Percentiles rank a stretch among this genome's conserved stretches.
Evolutionary conservation across 2,113 vertebrate genomes (phyloP).

Genomic region (Sturnira hondurensis): DNA sequence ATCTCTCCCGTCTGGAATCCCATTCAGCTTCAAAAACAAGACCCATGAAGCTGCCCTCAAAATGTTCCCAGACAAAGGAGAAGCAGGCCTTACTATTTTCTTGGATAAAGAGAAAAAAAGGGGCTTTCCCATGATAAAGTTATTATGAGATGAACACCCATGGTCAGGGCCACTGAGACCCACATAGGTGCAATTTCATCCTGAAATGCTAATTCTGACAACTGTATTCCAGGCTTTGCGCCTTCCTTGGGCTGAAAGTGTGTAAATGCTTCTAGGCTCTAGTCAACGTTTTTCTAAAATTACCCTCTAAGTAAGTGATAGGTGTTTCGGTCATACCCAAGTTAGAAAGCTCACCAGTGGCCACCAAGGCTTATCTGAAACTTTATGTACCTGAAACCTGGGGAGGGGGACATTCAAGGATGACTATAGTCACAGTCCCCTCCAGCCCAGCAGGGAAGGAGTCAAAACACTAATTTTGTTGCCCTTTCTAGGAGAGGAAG

Average conservation of each 20-base stretch:
- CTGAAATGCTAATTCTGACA: neutral
- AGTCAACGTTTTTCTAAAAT: neutral
- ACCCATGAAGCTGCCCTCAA: neutral
- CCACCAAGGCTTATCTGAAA: neutral
- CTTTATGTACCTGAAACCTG: neutral
- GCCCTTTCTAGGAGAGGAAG: neutral
- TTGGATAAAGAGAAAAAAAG: neutral
- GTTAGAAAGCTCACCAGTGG: neutral
- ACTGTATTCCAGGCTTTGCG: neutral
- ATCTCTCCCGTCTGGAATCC: neutral
- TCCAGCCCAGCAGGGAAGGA: neutral
- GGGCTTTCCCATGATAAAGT: neutral
- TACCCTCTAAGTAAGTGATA: neutral
- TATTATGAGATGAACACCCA: neutral
- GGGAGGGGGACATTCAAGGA: neutral
- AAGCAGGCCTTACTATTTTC: neutral
- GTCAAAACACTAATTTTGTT: neutral
- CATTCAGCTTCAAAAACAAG: neutral
- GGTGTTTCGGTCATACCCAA: neutral
- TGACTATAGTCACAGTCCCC: neutral
- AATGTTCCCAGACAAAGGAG: neutral
- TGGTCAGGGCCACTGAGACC: neutral
- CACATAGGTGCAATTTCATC: neutral
- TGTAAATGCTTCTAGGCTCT: neutral
- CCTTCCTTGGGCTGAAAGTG: neutral